A percentile compares a stretch with the other conserved stretches of the same genome.
Conservation (phyloP, 2,113 vertebrate species). For the Anhinga anhinga region DNA sequence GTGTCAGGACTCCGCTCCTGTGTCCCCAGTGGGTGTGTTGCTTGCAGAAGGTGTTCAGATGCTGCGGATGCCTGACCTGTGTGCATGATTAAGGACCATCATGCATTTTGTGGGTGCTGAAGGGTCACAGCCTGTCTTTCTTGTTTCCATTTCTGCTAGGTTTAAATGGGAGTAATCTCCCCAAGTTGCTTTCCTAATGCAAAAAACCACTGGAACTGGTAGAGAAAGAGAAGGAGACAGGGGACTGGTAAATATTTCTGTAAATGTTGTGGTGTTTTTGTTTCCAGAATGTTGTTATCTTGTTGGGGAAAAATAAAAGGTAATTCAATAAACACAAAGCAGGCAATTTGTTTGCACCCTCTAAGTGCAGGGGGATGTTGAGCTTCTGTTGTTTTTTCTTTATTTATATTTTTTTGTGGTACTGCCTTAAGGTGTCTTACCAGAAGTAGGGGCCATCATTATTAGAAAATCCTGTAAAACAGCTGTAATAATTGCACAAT, state of each 20-base stretch:
- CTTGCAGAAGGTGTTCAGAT: background rate
- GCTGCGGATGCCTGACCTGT: background rate
- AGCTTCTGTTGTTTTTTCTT: background rate
- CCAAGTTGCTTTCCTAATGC: background rate
- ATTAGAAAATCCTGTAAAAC: constrained; percentile 21
- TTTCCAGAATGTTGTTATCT: background rate
- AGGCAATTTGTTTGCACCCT: background rate
- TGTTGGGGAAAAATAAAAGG: background rate
- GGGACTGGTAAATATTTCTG: background rate
- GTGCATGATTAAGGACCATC: background rate
- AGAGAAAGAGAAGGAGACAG: background rate
- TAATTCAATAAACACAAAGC: background rate
- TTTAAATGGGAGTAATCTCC: background rate
- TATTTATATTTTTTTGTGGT: background rate
- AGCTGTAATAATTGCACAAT: constrained; percentile 1
- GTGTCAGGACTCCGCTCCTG: background rate
- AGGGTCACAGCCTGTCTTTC: background rate
- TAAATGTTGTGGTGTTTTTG: background rate
- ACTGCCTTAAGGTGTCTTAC: background rate
- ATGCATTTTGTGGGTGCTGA: background rate
- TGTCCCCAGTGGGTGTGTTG: background rate
- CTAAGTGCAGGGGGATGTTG: background rate
- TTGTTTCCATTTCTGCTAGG: background rate
- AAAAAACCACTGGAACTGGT: background rate
- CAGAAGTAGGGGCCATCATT: background rate